Percentiles rank a stretch among this genome's conserved stretches.
Conservation (phyloP, 2,113 vertebrate species). For the Anseranas semipalmata region DNA sequence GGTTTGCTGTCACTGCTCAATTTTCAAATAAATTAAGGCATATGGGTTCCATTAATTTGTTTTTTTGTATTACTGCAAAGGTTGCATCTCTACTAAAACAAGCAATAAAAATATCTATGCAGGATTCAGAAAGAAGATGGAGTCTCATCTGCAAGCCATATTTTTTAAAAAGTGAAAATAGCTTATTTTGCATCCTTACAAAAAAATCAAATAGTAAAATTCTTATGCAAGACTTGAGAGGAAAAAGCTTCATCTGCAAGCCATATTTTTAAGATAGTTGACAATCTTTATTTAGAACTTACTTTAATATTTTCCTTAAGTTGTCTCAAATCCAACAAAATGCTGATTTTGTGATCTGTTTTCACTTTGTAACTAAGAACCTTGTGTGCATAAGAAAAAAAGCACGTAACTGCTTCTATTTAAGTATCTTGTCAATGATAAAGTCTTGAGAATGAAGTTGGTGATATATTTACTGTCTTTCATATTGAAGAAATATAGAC, state of each 20-base stretch:
- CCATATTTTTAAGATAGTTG: neutral
- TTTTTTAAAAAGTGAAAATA: neutral
- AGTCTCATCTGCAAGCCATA: neutral
- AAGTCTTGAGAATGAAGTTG: neutral
- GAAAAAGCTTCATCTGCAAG: neutral
- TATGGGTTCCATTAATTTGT: neutral
- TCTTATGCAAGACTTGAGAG: neutral
- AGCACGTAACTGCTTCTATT: neutral
- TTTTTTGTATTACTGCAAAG: neutral
- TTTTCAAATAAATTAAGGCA: constrained; percentile 13
- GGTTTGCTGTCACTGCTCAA: neutral
- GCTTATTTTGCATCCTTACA: neutral
- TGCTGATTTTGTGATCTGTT: neutral
- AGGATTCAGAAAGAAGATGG: neutral
- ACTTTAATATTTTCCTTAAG: neutral
- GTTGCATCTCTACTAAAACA: constrained; percentile 8
- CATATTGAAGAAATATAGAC: neutral
- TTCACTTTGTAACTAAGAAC: constrained; percentile 6
- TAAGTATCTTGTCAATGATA: neutral
- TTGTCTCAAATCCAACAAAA: constrained; percentile 21
- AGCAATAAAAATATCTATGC: neutral
- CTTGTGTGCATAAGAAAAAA: neutral
- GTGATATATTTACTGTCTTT: neutral
- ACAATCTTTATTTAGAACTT: neutral
- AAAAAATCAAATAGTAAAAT: neutral